A percentile compares a stretch with the other conserved stretches of the same genome.
Evolutionary conservation across 2,113 vertebrate species (phyloP).

Genomic region (Prionailurus bengalensis): DNA sequence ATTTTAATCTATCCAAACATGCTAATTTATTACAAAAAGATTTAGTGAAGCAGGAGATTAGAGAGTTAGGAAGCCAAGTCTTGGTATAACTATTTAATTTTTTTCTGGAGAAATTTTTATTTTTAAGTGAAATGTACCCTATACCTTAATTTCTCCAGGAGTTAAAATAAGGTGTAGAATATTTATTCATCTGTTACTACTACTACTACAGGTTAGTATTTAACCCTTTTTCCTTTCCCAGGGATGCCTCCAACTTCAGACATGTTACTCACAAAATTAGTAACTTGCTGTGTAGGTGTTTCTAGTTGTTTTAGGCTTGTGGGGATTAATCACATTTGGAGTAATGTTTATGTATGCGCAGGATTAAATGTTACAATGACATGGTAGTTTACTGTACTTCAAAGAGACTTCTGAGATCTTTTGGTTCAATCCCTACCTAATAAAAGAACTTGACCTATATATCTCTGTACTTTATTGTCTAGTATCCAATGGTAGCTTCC

Average conservation of each 20-base stretch:
- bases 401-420: not conserved
- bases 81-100: not conserved
- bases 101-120: not conserved
- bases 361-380: not conserved
- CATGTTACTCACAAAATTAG: not conserved
- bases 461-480: not conserved
- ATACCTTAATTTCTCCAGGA: not conserved
- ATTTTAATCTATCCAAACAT: not conserved
- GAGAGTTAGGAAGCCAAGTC: not conserved
- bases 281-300: not conserved
- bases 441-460: not conserved
- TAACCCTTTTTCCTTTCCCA: not conserved
- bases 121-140: not conserved
- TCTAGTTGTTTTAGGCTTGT: not conserved
- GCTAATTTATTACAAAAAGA: not conserved
- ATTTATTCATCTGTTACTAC: not conserved
- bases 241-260: not conserved
- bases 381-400: not conserved
- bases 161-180: not conserved
- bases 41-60: not conserved
- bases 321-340: not conserved
- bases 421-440: not conserved
- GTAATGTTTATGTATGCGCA: not conserved
- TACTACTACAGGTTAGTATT: not conserved
- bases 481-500: not conserved